A percentile compares a stretch with the other conserved stretches of the same genome.
These are phyloP conservation scores for Channa argus DNA, from an alignment of 2,113 vertebrate genomes.

Conservation along the genomic window DNA sequence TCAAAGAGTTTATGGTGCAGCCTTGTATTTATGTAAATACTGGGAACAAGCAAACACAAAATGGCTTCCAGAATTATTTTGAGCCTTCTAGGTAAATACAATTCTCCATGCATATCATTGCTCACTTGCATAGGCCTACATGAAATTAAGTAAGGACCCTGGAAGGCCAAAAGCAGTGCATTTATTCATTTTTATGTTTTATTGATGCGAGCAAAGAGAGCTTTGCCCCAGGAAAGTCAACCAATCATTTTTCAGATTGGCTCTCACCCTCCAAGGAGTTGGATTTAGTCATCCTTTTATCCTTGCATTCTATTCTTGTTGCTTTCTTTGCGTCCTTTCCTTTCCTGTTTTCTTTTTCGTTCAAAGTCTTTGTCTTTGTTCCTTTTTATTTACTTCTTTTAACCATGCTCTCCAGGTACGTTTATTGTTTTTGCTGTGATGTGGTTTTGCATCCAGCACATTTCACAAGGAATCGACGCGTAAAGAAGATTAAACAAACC, in stretches of 20 bases:
- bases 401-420: constrained; percentile 31
- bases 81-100: constrained; percentile 79
- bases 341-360: constrained; percentile 21
- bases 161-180: constrained; percentile 81
- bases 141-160: constrained; percentile 83
- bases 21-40: constrained; percentile 76
- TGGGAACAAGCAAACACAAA: constrained; percentile 75
- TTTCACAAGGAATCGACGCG: constrained; percentile 12
- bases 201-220: constrained; percentile 85
- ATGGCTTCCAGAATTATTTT: constrained; percentile 77
- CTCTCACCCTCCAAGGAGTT: constrained; percentile 76
- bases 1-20: constrained; percentile 50
- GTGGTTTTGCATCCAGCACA: not conserved
- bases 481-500: not conserved
- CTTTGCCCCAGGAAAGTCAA: constrained; percentile 83
- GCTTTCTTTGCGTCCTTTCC: constrained; percentile 50
- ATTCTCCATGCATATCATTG: constrained; percentile 80
- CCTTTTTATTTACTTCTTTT: constrained; percentile 19
- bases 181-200: constrained; percentile 88
- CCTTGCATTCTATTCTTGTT: constrained; percentile 66
- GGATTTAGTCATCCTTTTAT: constrained; percentile 82
- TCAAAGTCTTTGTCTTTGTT: constrained; percentile 18
- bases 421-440: constrained; percentile 1
- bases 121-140: constrained; percentile 74
- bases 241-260: constrained; percentile 84